Base-by-base conservation (phyloP, 2,797 vertebrate species). In the Tiaroga cobitis region DNA sequence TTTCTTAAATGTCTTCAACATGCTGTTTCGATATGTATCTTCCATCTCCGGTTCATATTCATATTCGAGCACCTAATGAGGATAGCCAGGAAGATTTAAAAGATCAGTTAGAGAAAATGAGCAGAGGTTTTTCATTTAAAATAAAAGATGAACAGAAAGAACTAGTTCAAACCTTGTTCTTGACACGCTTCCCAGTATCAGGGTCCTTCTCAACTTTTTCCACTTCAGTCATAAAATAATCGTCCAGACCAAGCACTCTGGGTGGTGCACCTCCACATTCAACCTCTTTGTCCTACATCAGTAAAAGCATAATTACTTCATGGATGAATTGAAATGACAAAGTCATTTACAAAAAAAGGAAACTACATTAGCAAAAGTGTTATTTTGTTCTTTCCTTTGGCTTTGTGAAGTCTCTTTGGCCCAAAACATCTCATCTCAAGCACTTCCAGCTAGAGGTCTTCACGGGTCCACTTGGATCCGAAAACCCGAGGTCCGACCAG, bases 31-130 rank as follows among this genome's bases (percentile, higher is more conserved):
- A 87, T 99, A 99, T 0, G 97, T 97, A 68, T 99, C 98, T 90
- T 99, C 98, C 98, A 99, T 98, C 88, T 99, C 98, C 10, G 97
- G 97, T 91, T 99, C 98, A 75, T 97, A 99, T 89, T 99, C 98
- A 2, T 99, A 99, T 84, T 99, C 98, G 88, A 99, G 96, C 81
- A 96, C 94, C 98, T 99, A 88, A 18, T 85, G 72, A 11, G 24
- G 18, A 91, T 8, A 88, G 0, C 51, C 24, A 72, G 11, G 16
- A 43, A 75, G 10, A 70, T 76, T 56, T 5, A 63, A 16, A 37
- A 2, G 11, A 84, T 32, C 29, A 37, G 39, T 18, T 49, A 4
- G 16, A 85, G 39, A 41, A 54, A 81, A 26, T 32, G 0, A 39
- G 7, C 29, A 34, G 1, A 37, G 19, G 13, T 24, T 37, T 37